A percentile compares a stretch with the other conserved stretches of the same genome.
phyloP scores from a whole-genome alignment of 2,113 vertebrate species.

The Cryptotis parvus region DNA sequence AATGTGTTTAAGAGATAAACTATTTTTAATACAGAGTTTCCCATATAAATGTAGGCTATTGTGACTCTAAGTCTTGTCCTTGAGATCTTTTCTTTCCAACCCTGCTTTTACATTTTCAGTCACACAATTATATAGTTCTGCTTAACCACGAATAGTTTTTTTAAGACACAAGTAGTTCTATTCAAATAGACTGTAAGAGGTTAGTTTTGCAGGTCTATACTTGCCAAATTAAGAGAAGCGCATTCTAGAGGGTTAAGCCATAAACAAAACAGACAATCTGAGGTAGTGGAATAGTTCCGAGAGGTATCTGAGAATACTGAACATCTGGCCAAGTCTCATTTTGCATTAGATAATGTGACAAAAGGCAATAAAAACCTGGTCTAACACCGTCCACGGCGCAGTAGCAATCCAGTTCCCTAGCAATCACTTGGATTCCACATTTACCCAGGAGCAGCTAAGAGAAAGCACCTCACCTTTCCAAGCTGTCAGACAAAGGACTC shows the following conservation, averaged over 20 bases:
- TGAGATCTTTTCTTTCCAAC: slow-evolving; percentile 12
- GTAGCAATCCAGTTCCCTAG: background rate
- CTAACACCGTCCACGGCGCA: background rate
- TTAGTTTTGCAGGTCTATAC: background rate
- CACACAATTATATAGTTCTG: slow-evolving; percentile 20
- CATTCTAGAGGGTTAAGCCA: background rate
- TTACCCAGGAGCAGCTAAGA: background rate
- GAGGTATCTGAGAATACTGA: background rate
- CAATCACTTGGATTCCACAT: background rate
- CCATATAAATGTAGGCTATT: slow-evolving; percentile 6
- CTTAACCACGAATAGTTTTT: slow-evolving; percentile 45
- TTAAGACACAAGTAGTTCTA: slow-evolving; percentile 33
- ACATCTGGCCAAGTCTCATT: background rate
- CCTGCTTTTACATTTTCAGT: slow-evolving; percentile 8
- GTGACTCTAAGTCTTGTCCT: slow-evolving; percentile 9
- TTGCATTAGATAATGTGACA: background rate
- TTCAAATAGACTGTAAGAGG: slow-evolving; percentile 38
- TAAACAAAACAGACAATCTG: background rate
- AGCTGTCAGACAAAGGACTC: background rate
- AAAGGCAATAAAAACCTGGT: background rate
- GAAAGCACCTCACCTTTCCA: background rate
- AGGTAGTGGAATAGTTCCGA: background rate
- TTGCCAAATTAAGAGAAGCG: background rate
- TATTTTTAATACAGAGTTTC: slow-evolving; percentile 3
- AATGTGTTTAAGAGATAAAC: background rate